Percentiles rank a stretch among this genome's conserved stretches.
These are phyloP conservation scores for Oreochromis mossambicus DNA, from an alignment of 2,797 vertebrate species.

Conservation along the genomic window DNA sequence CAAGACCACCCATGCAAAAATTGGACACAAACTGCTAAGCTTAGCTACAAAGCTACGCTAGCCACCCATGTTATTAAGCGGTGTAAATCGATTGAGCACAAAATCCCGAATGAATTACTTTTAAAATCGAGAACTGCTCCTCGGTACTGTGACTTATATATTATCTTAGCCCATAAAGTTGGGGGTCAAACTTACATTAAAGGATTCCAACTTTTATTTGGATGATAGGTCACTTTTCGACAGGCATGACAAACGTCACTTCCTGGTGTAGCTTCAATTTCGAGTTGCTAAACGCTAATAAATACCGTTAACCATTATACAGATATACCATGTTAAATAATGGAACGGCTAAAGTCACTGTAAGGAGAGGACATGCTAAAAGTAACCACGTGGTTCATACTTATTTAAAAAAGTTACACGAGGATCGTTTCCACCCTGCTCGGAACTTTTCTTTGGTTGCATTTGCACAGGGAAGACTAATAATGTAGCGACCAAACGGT, in stretches of 20 bases:
- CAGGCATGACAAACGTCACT: conserved; percentile 20
- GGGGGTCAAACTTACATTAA: neutral
- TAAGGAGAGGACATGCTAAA: rapidly evolving
- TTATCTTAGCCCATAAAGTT: neutral
- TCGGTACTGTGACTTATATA: neutral
- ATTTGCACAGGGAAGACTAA: conserved; percentile 21
- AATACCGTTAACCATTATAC: neutral
- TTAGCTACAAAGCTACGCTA: conserved; percentile 12
- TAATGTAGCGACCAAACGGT: neutral
- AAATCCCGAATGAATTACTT: neutral
- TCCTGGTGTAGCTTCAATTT: conserved; percentile 47
- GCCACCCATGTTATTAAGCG: neutral
- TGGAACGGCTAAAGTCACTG: rapidly evolving
- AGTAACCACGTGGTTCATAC: rapidly evolving
- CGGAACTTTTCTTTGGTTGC: conserved; percentile 17
- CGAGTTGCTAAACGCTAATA: neutral
- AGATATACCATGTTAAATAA: neutral
- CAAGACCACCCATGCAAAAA: conserved; percentile 76
- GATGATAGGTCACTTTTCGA: conserved; percentile 68
- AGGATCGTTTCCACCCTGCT: rapidly evolving
- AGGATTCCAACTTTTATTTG: conserved; percentile 52
- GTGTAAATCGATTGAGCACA: rapidly evolving
- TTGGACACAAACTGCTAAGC: conserved; percentile 23
- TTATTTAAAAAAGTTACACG: neutral
- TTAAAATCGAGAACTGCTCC: rapidly evolving